Evolutionary conservation across 2,113 vertebrate species (phyloP).

Genomic region (Carollia perspicillata): DNA sequence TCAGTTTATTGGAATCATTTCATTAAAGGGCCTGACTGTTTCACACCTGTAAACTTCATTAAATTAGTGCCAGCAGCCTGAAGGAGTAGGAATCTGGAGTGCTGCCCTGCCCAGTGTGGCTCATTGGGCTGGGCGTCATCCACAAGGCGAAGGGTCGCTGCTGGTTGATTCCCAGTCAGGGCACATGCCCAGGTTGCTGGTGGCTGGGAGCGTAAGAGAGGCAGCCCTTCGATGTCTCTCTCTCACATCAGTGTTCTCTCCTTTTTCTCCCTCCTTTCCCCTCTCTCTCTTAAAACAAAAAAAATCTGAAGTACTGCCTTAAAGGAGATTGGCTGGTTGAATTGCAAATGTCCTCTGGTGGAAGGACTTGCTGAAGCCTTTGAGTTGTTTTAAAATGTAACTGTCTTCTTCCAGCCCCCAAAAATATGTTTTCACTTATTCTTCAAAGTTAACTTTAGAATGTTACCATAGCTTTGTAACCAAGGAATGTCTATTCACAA

Average conservation of each 20-base stretch:
- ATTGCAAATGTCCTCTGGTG: constrained; percentile 56
- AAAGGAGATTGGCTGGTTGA: constrained; percentile 52
- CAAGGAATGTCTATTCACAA: constrained; percentile 55
- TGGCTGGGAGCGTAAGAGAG: no score
- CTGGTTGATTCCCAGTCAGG: neutral
- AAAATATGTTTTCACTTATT: constrained; percentile 75
- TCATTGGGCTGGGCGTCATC: no score
- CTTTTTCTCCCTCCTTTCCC: no score
- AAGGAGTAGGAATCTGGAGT: constrained; percentile 55
- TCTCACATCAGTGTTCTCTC: no score
- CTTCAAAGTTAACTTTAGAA: constrained; percentile 65
- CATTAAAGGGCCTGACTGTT: constrained; percentile 68
- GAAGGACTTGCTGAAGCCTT: constrained; percentile 33
- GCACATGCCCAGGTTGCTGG: neutral
- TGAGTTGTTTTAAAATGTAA: constrained; percentile 65
- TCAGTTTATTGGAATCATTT: constrained; percentile 69
- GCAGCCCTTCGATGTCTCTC: no score
- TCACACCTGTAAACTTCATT: constrained; percentile 62
- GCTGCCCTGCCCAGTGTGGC: neutral
- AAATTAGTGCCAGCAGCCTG: constrained; percentile 61
- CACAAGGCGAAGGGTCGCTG: no score
- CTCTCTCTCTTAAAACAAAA: neutral
- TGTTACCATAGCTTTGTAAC: constrained; percentile 68
- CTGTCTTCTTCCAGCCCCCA: constrained; percentile 50
- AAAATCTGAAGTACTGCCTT: constrained; percentile 49